Evolutionary conservation across 2,888 invertebrate genomes (phyloP), one percentile per base, ranked within the genome.

Genomic region (Hololepta plana): DNA sequence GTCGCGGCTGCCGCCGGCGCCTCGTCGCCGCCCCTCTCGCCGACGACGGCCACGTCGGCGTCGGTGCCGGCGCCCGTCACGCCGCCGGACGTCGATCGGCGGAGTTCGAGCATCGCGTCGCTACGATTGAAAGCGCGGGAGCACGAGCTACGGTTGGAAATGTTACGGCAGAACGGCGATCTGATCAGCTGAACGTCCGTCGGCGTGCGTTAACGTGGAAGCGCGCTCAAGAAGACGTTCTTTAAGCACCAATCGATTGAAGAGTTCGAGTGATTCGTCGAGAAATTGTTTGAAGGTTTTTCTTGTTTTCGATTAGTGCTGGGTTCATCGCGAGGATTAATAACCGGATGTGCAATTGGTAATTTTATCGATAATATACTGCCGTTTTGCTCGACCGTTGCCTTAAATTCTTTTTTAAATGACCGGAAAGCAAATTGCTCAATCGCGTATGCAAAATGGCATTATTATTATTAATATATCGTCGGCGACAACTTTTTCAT

Each of bases 71-170:
- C 64, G 1, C 37, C 46, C 3, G 45, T 42, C 7, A 47, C 49
- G 8, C 46, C 51, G 3, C 39, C 53, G 3, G 81, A 82, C 36
- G 73, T 81, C 29, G 84, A 85, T 51, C 61, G 84, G 36, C 60
- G 85, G 40, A 80, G 79, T 40, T 82, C 81, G 15, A 87, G 87
- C 44, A 88, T 88, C 40, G 87, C 85, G 1, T 77, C 82, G 0
- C 57, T 90, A 19, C 61, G 90, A 37, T 64, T 85, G 42, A 87
- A 87, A 39, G 90, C 90, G 1, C 64, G 88, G 26, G 88, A 90
- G 49, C 87, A 88, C 49, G 87, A 88, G 51, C 56, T 85, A 24
- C 68, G 82, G 47, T 58, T 85, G 41, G 85, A 84, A 52, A 72
- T 82, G 65, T 49, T 84, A 28, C 64, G 84, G 27, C 80, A 82